Percentiles rank a stretch among this genome's conserved stretches.
Conservation (phyloP, 2,888 invertebrate species). For the Chrysolina americana region DNA sequence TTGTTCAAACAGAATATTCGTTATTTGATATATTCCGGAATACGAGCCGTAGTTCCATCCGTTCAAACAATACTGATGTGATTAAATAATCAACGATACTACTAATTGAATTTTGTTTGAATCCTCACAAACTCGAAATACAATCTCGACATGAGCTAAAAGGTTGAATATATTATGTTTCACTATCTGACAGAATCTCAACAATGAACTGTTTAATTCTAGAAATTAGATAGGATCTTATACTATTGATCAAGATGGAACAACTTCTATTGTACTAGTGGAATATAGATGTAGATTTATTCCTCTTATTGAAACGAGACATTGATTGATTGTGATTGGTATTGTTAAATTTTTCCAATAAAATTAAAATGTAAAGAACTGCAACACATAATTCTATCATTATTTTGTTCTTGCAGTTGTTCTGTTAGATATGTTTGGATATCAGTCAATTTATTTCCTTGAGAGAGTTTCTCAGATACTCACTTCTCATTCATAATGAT, state of each 20-base stretch:
- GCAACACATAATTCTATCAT: too few species aligned
- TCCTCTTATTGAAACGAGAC: too few species aligned
- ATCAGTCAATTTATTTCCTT: too few species aligned
- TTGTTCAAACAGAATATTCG: conserved; percentile 15
- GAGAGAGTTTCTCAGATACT: too few species aligned
- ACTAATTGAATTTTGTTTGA: conserved; percentile 18
- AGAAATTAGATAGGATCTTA: neutral
- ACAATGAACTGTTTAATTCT: conserved; percentile 13
- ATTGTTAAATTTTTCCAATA: too few species aligned
- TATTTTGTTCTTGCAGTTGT: too few species aligned
- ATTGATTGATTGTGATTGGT: too few species aligned
- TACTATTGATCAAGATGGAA: neutral
- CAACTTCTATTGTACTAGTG: neutral
- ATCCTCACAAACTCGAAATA: conserved; percentile 2
- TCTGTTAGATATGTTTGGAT: too few species aligned
- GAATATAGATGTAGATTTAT: too few species aligned
- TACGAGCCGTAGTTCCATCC: neutral
- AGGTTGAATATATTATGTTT: conserved; percentile 1
- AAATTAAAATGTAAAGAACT: too few species aligned
- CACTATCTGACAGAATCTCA: neutral
- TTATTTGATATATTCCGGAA: conserved; percentile 1
- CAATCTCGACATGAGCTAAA: conserved; percentile 8
- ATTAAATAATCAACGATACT: neutral
- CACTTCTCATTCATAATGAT: too few species aligned
- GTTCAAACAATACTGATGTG: neutral